Evolutionary conservation across 30 jellyfish, hydroid and myxozoan genomes (phyloP), one percentile per base, ranked within the genome.

Genomic region (Sanderia malayensis): DNA sequence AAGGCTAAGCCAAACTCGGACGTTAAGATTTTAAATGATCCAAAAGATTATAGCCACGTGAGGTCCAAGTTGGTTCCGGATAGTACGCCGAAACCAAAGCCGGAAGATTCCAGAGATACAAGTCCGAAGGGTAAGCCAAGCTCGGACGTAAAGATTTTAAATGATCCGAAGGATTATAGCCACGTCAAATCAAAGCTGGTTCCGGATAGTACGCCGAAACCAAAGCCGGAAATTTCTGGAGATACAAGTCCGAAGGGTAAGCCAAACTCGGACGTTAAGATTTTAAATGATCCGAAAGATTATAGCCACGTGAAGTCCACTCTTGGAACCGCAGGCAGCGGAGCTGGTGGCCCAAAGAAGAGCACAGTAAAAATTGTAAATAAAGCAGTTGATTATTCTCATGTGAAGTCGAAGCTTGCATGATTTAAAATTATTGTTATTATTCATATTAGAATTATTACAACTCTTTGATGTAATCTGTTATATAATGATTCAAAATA

Each of bases 161-260:
- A 81, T 60, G 85, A 67, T 31, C 93, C 93, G 34, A 69, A 69
- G 31, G 86, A 81, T 61, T 81, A 81, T 73, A 58, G 80, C 58
- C 85, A 68, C 64, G 76, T 81, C 1, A 81, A 70, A 46, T 81
- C 93, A 44, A 32, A 58, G 58, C 31, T 63, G 75, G 18, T 26
- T 25, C 74, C 74, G 22, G 74, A 2, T 62, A 11, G 2, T 6
- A 62, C 57, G 21, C 72, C 63, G 41, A 72, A 62, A 55, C n/a
- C n/a, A n/a, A n/a, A n/a, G n/a, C n/a, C n/a, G n/a, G n/a, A n/a
- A n/a, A n/a, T n/a, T n/a, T n/a, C n/a, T n/a, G n/a, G n/a, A n/a
- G n/a, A n/a, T n/a, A n/a, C n/a, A n/a, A n/a, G n/a, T n/a, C n/a
- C n/a, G n/a, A n/a, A n/a, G n/a, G n/a, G n/a, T n/a, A n/a, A n/a